These are phyloP conservation scores for Sitta carolinensis DNA, from an alignment of 2,797 vertebrate species.

Conservation along the genomic window DNA sequence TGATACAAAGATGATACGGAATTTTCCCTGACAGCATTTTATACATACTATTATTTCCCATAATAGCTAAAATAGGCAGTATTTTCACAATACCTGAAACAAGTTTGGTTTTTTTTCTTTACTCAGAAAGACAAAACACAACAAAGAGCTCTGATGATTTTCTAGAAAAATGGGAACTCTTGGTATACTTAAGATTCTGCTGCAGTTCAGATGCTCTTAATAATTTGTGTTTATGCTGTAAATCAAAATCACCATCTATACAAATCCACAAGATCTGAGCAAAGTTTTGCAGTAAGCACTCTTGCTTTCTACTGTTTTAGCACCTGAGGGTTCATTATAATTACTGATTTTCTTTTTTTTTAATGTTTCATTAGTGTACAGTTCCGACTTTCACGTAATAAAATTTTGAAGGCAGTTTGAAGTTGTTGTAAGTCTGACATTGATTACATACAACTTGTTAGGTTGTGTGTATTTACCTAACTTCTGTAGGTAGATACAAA, in stretches of 20 bases:
- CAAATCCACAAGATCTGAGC: neutral
- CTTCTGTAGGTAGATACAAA: neutral
- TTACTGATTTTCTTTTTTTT: neutral
- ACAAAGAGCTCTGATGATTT: neutral
- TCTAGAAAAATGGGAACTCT: neutral
- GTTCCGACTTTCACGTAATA: neutral
- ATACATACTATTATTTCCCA: constrained; percentile 2
- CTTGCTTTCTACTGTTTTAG: neutral
- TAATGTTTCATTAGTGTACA: neutral
- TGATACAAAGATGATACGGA: neutral
- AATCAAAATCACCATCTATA: neutral
- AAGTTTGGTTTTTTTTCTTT: neutral
- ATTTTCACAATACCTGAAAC: neutral
- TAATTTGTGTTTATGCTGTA: constrained; percentile 5
- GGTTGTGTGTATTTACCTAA: neutral
- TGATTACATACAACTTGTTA: neutral
- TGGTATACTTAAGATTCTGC: neutral
- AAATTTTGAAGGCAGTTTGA: neutral
- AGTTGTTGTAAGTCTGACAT: neutral
- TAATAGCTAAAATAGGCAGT: constrained; percentile 11
- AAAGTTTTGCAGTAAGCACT: neutral
- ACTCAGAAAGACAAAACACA: neutral
- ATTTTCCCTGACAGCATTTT: constrained; percentile 34
- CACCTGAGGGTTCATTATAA: neutral
- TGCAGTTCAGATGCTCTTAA: neutral